phyloP scores from a whole-genome alignment of 1,140 invertebrate species.

The Idris sp. region DNA sequence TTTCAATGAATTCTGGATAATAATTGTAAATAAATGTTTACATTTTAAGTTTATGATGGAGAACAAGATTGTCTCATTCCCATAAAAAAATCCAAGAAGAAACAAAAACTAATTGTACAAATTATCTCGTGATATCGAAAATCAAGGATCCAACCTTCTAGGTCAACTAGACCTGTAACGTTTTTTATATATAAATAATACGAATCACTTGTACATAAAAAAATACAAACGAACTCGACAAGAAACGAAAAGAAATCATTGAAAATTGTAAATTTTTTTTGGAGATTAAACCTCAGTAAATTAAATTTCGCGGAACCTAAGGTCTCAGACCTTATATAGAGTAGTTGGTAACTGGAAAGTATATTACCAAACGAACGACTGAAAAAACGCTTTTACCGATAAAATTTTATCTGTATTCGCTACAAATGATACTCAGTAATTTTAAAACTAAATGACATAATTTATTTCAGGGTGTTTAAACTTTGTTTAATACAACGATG shows the following conservation, averaged over 20 bases:
- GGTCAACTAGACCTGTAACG: constrained; percentile 48
- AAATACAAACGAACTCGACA: constrained; percentile 18
- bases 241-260: constrained; percentile 38
- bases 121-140: constrained; percentile 42
- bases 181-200: constrained; percentile 48
- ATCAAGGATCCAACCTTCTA: constrained; percentile 32
- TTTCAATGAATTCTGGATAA: constrained; percentile 41
- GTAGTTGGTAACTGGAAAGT: constrained; percentile 57
- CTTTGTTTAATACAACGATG: constrained; percentile 22
- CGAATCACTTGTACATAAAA: constrained; percentile 52
- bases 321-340: constrained; percentile 18
- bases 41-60: constrained; percentile 23
- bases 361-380: constrained; percentile 65
- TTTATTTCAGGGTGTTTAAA: constrained; percentile 58
- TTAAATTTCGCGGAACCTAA: constrained; percentile 29
- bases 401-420: constrained; percentile 75
- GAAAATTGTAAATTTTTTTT: constrained; percentile 56
- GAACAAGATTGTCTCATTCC: constrained; percentile 15
- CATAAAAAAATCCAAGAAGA: constrained; percentile 9
- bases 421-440: constrained; percentile 74
- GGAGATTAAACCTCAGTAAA: constrained; percentile 28
- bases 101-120: constrained; percentile 48
- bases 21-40: constrained; percentile 41
- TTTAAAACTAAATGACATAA: constrained; percentile 74
- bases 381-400: constrained; percentile 62